Conservation (phyloP, 2,888 invertebrate species). For the Orgyia antiqua region DNA sequence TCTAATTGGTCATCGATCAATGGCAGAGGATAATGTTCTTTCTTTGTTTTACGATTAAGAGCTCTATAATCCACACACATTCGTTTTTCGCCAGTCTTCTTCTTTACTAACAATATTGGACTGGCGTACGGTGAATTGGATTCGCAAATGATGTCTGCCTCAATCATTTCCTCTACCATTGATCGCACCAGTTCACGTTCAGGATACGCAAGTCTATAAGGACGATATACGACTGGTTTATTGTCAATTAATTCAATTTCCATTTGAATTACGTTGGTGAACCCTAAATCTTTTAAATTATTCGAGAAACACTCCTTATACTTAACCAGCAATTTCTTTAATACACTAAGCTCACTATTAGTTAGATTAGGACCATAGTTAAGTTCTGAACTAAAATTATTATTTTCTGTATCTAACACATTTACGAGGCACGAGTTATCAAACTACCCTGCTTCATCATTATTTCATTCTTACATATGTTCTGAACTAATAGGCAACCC, state of each 20-base stretch:
- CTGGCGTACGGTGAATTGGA: conserved; percentile 20
- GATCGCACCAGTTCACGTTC: background rate
- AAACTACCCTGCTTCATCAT: background rate
- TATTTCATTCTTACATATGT: background rate
- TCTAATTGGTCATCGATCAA: conserved; percentile 22
- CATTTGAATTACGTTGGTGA: conserved; percentile 4
- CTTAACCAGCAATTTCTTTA: conserved; percentile 1
- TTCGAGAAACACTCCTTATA: conserved; percentile 10
- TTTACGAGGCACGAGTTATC: background rate
- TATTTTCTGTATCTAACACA: background rate
- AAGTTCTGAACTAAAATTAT: background rate
- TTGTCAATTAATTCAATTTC: background rate
- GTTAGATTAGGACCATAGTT: conserved; percentile 1
- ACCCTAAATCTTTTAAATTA: conserved; percentile 5
- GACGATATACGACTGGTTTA: background rate
- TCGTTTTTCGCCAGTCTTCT: conserved; percentile 22
- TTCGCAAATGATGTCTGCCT: conserved; percentile 15
- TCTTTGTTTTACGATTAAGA: conserved; percentile 15
- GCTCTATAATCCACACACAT: conserved; percentile 23
- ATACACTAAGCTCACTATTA: background rate
- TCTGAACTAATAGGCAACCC: background rate
- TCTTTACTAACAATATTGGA: conserved; percentile 23
- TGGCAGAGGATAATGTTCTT: conserved; percentile 20
- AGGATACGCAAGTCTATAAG: background rate
- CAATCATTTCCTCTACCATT: conserved; percentile 23